phyloP scores from a whole-genome alignment of 2,888 invertebrate species.

The Drosophila longiperda region DNA sequence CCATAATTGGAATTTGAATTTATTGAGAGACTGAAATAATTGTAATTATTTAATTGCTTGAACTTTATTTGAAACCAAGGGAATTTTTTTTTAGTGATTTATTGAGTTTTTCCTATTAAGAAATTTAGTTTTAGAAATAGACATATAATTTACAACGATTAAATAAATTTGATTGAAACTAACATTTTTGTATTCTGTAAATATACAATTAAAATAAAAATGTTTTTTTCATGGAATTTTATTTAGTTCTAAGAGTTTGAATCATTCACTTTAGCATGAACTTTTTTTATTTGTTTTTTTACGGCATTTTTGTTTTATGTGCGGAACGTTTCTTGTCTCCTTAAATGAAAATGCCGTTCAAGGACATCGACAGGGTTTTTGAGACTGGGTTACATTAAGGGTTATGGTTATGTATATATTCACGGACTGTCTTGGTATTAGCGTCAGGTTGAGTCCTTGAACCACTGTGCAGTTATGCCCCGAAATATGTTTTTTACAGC shows the following conservation, averaged over 20 bases:
- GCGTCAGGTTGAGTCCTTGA: slow-evolving; percentile 71
- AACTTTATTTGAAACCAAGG: background rate
- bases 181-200: background rate
- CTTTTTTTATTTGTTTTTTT: slow-evolving; percentile 1
- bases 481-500: slow-evolving; percentile 63
- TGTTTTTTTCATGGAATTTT: background rate
- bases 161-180: background rate
- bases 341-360: slow-evolving; percentile 8
- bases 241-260: background rate
- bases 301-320: background rate
- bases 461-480: slow-evolving; percentile 52
- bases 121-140: no score
- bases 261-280: background rate
- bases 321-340: background rate
- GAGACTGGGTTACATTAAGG: slow-evolving; percentile 49
- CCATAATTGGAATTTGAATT: background rate
- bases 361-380: slow-evolving; percentile 30
- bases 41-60: background rate
- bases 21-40: background rate
- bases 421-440: slow-evolving; percentile 37
- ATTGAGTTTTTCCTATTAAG: background rate
- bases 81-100: background rate
- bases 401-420: slow-evolving; percentile 51
- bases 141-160: background rate
- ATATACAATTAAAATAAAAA: background rate